Base-by-base conservation (phyloP, 1,140 invertebrate genomes). In the Pachyrhynchus sulphureomaculatus region DNA sequence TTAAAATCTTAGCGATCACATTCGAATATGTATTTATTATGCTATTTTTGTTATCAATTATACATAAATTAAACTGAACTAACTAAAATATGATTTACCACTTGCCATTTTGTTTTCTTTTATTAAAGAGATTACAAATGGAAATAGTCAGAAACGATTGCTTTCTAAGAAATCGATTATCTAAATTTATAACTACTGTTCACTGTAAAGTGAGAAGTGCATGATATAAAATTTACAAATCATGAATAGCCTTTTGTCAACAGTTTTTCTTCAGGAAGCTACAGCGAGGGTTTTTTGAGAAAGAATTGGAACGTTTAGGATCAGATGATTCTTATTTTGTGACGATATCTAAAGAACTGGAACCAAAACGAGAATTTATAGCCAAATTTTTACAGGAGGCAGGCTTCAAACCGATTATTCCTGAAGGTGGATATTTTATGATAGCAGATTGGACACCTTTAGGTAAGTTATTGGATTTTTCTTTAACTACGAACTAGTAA, bases 351-450 rank as follows among this genome's bases (percentile, higher is more conserved):
- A 77, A 79, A 17, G 91, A 96, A 74, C 78, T 99, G 15, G 67
- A 86, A 63, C 79, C 85, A 6, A 99, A 99, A 78, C 78, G 95
- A 18, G 90, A 99, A 73, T 88, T 80, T 64, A 87, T 99, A 79
- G 88, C 86, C 0, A 86, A 88, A 69, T 83, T 90, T 41, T 77
- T 98, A 1, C 74, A 63, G 6, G 88, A 93, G 4, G 85, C 88
- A 51, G 95, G 93, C 0, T 91, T 99, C 85, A 85, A 84, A 13
- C 95, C 96, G 0, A 94, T 92, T 0, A 81, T 98, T 41, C 97
- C 97, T 0, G 91, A 99, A 63, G 96, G 93, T 12, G 96, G 96
- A 0, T 99, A 98, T 77, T 99, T 99, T 75, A 92, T 99, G 82
- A 73, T 99, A 9, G 94, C 93, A 2, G 91, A 99, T 77, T 97